Evolutionary conservation across 2,113 vertebrate species (phyloP), one percentile per base, ranked within the genome.

Genomic region (Verasper variegatus): DNA sequence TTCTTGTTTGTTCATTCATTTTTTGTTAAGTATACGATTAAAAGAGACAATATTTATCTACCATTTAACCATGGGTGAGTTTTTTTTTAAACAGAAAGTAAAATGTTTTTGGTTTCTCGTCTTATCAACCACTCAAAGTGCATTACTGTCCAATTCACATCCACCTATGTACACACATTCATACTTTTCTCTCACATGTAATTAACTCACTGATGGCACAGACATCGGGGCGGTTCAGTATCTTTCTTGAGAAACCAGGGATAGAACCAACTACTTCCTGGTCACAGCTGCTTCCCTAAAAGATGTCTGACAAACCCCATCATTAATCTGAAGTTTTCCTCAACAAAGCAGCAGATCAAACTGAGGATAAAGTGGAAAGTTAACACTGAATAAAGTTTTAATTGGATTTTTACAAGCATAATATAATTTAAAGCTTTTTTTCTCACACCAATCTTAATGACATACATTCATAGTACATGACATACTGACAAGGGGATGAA

Each of bases 11-110:
- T 51, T 57, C 0, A 21, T 59, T 17, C 63, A 2, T 35, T 57
- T 27, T 2, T 17, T 21, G 3, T 26, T 35, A 3, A 7, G n/a
- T 54, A 17, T 70, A 12, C n/a, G 9, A 68, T n/a, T 74, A 68
- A 81, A 80, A 63, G 13, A 70, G 1, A 66, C 55, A 65, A 2
- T 54, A 54, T 54, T 54, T 54, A 54, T 54, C 20, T 54, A 56
- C 14, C 21, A 56, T 11, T 54, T n/a, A 23, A 56, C 21, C 10
- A 13, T 56, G 51, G 51, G 20, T 2, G 51, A 52, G 20, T n/a
- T 20, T 20, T 8, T 58, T 3, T 2, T 14, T 1, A 21, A 21
- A 56, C 23, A 56, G 54, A 13, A 24, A 15, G 8, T 3, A 2
- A 37, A 40, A 40, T 40, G 37, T 40, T 40, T 9, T 40, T 40